Percentiles rank a stretch among this genome's conserved stretches.
These are phyloP conservation scores for Lapara coniferarum DNA, from an alignment of 2,888 invertebrate species.

Conservation along the genomic window DNA sequence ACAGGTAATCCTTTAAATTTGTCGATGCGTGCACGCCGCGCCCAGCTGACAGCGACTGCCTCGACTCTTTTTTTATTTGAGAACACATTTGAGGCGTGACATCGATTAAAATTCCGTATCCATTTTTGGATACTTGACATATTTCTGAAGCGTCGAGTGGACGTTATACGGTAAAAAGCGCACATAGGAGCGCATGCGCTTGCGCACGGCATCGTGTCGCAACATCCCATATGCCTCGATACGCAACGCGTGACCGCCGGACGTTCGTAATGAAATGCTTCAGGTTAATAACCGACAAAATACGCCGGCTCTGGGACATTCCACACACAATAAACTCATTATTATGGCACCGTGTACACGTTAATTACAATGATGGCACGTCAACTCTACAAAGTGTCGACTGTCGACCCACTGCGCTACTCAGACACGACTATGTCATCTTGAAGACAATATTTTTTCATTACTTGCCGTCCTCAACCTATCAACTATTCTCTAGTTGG, in stretches of 20 bases:
- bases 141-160: constrained; percentile 44
- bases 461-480: too few relatives aligned
- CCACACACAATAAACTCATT: constrained; percentile 58
- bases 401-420: not conserved
- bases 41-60: not conserved
- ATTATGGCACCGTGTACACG: constrained; percentile 44
- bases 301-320: constrained; percentile 55
- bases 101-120: constrained; percentile 68
- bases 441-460: not conserved
- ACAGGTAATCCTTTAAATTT: constrained; percentile 63
- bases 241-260: constrained; percentile 72
- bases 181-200: constrained; percentile 36
- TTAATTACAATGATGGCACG: constrained; percentile 34
- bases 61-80: constrained; percentile 37
- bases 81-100: constrained; percentile 55
- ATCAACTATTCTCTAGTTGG: not conserved
- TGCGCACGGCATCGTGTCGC: constrained; percentile 52
- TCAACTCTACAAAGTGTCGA: not conserved
- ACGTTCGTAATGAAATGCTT: constrained; percentile 66
- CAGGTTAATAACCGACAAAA: constrained; percentile 71
- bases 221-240: constrained; percentile 71
- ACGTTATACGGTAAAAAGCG: constrained; percentile 45
- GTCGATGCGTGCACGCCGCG: constrained; percentile 45
- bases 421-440: not conserved
- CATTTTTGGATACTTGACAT: constrained; percentile 60